Base-by-base conservation (phyloP, 2,888 invertebrate species). In the Dendrolimus houi region DNA sequence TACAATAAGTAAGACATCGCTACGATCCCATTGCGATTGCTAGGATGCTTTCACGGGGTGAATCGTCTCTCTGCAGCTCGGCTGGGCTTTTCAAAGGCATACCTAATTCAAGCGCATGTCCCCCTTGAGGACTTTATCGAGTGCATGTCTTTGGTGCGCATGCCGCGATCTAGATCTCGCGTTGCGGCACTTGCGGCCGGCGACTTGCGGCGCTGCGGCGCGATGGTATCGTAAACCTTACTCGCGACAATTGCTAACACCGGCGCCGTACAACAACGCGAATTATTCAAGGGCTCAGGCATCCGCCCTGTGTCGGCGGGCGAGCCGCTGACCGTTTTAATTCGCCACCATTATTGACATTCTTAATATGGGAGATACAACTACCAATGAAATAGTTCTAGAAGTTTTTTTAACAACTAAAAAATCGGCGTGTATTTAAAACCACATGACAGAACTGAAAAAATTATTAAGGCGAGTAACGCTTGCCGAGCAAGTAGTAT, bases 201-300 rank as follows among this genome's bases (percentile, higher is more conserved):
- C 80, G 47, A 47, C 12, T 47, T 47, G 68, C 75, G 74, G 67
- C 67, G 9, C 65, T 71, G 74, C 79, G 84, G 85, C 69, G 69
- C 74, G 87, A 88, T 88, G 78, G 69, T 87, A 89, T 89, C 88
- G 75, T 69, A 78, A 83, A 83, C 72, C 74, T 77, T 70, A 75
- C 70, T 77, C 79, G 86, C 87, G 87, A 87, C 88, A 87, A 87
- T 87, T 87, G 87, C 85, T 85, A 83, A 85, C 85, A 82, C 81
- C 71, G 65, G 67, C 66, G 55, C 74, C 82, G 78, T 79, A 82
- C 81, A 65, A 77, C 85, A 75, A 72, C 76, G 83, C 83, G 80
- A 85, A 85, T 85, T 85, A 87, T 86, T 84, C 85, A 81, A 69
- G 68, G 64, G 71, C 54, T 8, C 47, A 60, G 54, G 54, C 40